A percentile compares a stretch with the other conserved stretches of the same genome.
Evolutionary conservation across 2,797 vertebrate genomes (phyloP).

Genomic region (Cercopithecus hamlyni): DNA sequence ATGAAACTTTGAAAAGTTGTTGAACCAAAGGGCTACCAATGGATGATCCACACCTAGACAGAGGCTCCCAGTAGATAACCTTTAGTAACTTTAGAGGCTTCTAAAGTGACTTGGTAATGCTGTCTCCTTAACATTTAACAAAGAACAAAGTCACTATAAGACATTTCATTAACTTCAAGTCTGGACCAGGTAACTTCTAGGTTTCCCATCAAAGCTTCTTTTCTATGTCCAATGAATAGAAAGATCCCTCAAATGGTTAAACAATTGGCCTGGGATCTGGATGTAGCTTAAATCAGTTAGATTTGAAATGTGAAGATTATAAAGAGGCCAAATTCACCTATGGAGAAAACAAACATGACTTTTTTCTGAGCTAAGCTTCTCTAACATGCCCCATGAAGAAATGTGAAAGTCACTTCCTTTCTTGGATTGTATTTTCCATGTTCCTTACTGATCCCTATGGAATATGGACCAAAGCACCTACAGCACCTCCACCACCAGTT

Average conservation of each 20-base stretch:
- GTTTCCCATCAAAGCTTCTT: neutral
- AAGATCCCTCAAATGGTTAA: neutral
- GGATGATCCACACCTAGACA: neutral
- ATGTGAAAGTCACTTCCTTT: neutral
- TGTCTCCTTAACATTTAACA: neutral
- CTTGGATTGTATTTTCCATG: neutral
- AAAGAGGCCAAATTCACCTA: neutral
- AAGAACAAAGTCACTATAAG: neutral
- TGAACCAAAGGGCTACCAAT: neutral
- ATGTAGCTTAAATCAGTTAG: neutral
- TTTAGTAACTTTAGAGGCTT: neutral
- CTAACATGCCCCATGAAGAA: neutral
- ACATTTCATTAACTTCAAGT: neutral
- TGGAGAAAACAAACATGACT: neutral
- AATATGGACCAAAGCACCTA: neutral
- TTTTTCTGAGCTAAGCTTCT: neutral
- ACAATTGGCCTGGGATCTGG: neutral
- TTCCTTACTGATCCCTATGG: neutral
- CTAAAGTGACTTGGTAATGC: neutral
- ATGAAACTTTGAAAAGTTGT: neutral
- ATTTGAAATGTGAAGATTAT: neutral
- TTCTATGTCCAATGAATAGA: neutral
- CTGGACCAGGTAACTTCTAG: neutral
- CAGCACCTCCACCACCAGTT: rapidly evolving
- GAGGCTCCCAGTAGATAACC: neutral